Base-by-base conservation (phyloP, 64 coral and sea anemone species). In the Montipora efflorescens region DNA sequence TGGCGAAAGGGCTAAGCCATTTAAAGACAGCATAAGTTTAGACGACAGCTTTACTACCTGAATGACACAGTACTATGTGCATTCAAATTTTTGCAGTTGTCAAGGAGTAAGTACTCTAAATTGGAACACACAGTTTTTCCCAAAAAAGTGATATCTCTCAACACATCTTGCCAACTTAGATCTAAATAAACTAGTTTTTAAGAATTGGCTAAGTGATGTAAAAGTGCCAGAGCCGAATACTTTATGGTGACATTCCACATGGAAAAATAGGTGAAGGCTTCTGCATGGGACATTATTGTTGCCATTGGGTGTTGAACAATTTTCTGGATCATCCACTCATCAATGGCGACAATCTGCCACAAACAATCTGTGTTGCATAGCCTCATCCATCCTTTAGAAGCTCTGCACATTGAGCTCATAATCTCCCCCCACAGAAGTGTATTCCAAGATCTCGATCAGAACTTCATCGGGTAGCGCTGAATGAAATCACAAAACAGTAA, bases 71-170 rank as follows among this genome's bases (percentile, higher is more conserved):
- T 43, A 87, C 68, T 87, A 87, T 73, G 7, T 87, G 15, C 46
- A 87, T 87, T 25, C 84, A 87, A 87, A 75, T 87, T 75, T 71
- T 87, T 87, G 84, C 84, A 87, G 48, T 87, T 87, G 20, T 87
- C 84, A 74, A 87, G 28, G 19, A 87, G 84, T 73, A 73, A 74
- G 69, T 87, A 75, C 68, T 75, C 84, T 73, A 87, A 50, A 87
- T 87, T 36, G 36, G 36, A 85, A 20, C 68, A 87, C 44, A 13
- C 84, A 75, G 43, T 19, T 50, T 72, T 87, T 25, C 21, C 81
- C 67, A 87, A 87, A 73, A 74, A 87, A 75, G 72, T 20, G 10
- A 87, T 52, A 71, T 74, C 20, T 2, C 18, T 73, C n/a, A 87
- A 87, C 64, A 50, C 67, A 74, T 87, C 11, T 74, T 73, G 84